Evolutionary conservation across 2,888 invertebrate species (phyloP).

Genomic region (Pharmacophagus antenor): DNA sequence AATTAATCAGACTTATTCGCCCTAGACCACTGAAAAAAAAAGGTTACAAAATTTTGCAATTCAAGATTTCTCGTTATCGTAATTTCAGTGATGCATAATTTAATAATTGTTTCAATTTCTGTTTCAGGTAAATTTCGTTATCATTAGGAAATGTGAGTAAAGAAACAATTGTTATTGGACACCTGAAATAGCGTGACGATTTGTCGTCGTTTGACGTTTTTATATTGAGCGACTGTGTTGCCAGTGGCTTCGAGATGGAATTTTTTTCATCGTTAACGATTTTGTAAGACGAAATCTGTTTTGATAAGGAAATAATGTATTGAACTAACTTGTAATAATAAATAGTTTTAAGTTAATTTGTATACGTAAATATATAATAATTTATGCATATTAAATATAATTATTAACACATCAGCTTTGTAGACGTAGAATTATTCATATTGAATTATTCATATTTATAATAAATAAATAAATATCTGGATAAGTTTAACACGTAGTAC

Average conservation of each 20-base stretch:
- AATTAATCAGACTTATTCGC: not conserved
- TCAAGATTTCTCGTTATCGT: not conserved
- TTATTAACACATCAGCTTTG: too few relatives aligned
- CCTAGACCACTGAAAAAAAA: too few relatives aligned
- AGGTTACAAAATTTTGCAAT: not conserved
- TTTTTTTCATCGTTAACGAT: conserved; percentile 1
- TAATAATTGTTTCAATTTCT: conserved; percentile 13
- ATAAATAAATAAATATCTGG: too few relatives aligned
- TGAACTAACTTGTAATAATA: too few relatives aligned
- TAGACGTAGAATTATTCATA: too few relatives aligned
- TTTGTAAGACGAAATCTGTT: conserved; percentile 10
- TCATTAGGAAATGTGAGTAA: conserved; percentile 14
- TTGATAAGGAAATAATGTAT: too few relatives aligned
- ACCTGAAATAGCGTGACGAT: conserved; percentile 7
- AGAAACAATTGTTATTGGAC: conserved; percentile 9
- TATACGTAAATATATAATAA: too few relatives aligned
- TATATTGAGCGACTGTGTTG: conserved; percentile 1
- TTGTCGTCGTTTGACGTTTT: conserved; percentile 12
- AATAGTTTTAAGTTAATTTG: too few relatives aligned
- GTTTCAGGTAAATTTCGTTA: conserved; percentile 22
- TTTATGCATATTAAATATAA: too few relatives aligned
- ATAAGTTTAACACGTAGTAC: too few relatives aligned
- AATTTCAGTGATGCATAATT: conserved; percentile 10
- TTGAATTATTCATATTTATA: too few relatives aligned
- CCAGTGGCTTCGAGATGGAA: conserved; percentile 10